These are phyloP conservation scores for Gymnoscelis rufifasciata DNA, from an alignment of 2,888 invertebrate genomes.

Conservation along the genomic window DNA sequence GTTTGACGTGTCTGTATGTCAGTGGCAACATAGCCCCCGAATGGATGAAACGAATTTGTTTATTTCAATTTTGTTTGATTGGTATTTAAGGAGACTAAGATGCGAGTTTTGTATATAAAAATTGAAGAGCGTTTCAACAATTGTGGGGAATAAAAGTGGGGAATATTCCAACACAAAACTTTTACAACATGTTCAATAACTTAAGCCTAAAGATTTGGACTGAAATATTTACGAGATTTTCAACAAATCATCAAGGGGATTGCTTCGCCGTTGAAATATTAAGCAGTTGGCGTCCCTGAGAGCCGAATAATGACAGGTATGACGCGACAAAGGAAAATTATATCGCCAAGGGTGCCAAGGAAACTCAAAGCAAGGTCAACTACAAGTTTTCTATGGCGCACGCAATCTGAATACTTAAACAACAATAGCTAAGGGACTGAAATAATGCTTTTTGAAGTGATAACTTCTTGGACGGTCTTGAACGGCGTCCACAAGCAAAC, in stretches of 20 bases:
- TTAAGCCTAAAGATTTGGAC: not conserved
- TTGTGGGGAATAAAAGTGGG: too few species aligned
- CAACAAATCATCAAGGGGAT: not conserved
- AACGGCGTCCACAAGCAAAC: too few species aligned
- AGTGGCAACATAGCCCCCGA: too few species aligned
- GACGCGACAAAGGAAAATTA: constrained; percentile 12
- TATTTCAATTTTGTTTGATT: too few species aligned
- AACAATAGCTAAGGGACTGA: not conserved
- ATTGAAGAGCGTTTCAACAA: too few species aligned
- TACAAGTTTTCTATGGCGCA: constrained; percentile 12
- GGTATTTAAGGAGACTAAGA: too few species aligned
- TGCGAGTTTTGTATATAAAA: too few species aligned
- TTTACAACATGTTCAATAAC: not conserved
- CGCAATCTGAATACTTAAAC: constrained; percentile 14
- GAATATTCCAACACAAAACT: not conserved
- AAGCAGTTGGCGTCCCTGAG: constrained; percentile 8
- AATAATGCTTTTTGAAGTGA: too few species aligned
- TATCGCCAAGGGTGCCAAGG: not conserved
- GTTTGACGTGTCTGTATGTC: too few species aligned
- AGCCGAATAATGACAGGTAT: constrained; percentile 1
- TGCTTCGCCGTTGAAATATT: constrained; percentile 8
- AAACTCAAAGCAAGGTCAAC: constrained; percentile 11
- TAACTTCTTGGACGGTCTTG: too few species aligned
- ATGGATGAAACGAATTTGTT: too few species aligned
- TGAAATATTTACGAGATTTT: constrained; percentile 7